Conservation (phyloP, 1,140 invertebrate species). For the Triops longicaudatus region DNA sequence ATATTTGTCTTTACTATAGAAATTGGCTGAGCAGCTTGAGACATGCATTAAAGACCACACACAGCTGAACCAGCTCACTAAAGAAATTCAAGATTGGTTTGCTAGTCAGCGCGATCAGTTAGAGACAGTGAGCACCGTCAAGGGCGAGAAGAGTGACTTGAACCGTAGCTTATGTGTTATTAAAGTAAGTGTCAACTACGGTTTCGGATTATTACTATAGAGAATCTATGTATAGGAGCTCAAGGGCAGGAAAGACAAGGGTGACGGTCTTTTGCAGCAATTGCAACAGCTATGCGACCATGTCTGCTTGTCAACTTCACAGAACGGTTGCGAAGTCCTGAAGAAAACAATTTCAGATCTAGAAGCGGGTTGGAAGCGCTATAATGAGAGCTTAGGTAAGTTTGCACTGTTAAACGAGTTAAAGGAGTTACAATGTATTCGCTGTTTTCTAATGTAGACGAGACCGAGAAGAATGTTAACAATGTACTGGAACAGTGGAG, state of each 20-base stretch:
- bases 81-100: conserved; percentile 69
- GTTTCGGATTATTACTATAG: background rate
- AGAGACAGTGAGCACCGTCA: conserved; percentile 62
- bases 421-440: background rate
- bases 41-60: conserved; percentile 77
- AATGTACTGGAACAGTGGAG: conserved; percentile 71
- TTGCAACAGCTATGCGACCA: conserved; percentile 56
- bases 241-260: conserved; percentile 58
- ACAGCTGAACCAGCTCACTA: conserved; percentile 59
- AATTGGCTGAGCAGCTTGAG: conserved; percentile 73
- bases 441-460: conserved; percentile 27
- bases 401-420: conserved; percentile 52
- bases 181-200: background rate
- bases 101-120: conserved; percentile 65
- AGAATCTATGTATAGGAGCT: conserved; percentile 47
- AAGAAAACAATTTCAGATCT: conserved; percentile 57
- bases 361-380: conserved; percentile 64
- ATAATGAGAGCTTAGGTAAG: conserved; percentile 48
- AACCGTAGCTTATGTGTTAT: background rate
- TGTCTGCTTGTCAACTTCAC: conserved; percentile 73
- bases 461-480: conserved; percentile 47
- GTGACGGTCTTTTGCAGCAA: conserved; percentile 58
- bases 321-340: conserved; percentile 35
- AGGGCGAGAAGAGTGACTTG: conserved; percentile 74
- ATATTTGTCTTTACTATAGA: background rate